Evolutionary conservation across 2,888 invertebrate species (phyloP).

Genomic region (Antheraea assamensis): DNA sequence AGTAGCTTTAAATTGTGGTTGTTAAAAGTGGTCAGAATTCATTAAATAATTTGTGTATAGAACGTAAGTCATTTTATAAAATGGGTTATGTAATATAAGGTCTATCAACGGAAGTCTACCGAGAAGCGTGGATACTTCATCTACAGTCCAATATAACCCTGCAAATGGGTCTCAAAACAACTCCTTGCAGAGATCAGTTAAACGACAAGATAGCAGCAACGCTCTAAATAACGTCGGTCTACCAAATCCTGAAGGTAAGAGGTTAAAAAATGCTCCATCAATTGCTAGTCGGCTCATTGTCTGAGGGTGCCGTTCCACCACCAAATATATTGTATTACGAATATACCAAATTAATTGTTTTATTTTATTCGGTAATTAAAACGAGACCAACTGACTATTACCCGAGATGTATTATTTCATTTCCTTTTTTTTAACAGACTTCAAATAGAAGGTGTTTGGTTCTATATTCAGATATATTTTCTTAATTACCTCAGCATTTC

Average conservation of each 20-base stretch:
- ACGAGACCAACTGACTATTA: too few species aligned
- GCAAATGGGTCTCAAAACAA: constrained; percentile 70
- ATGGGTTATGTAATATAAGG: constrained; percentile 36
- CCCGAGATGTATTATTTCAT: too few species aligned
- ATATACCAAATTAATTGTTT: too few species aligned
- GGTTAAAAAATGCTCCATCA: background rate
- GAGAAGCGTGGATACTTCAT: constrained; percentile 68
- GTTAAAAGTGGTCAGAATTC: too few species aligned
- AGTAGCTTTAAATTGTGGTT: too few species aligned
- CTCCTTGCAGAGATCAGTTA: constrained; percentile 64
- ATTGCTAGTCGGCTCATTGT: background rate
- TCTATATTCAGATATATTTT: too few species aligned
- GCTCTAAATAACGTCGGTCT: constrained; percentile 70
- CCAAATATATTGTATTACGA: too few species aligned
- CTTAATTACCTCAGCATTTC: too few species aligned
- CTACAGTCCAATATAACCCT: constrained; percentile 67
- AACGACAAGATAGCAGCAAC: constrained; percentile 68
- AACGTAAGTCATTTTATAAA: background rate
- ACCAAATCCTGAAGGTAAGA: constrained; percentile 62
- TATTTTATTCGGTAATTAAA: too few species aligned
- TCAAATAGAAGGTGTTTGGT: too few species aligned
- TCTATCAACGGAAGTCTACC: constrained; percentile 75
- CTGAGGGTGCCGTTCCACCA: background rate
- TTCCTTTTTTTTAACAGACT: too few species aligned
- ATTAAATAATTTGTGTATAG: too few species aligned